Evolutionary conservation across 2,888 invertebrate genomes (phyloP).

Genomic region (Chironomus tentans): DNA sequence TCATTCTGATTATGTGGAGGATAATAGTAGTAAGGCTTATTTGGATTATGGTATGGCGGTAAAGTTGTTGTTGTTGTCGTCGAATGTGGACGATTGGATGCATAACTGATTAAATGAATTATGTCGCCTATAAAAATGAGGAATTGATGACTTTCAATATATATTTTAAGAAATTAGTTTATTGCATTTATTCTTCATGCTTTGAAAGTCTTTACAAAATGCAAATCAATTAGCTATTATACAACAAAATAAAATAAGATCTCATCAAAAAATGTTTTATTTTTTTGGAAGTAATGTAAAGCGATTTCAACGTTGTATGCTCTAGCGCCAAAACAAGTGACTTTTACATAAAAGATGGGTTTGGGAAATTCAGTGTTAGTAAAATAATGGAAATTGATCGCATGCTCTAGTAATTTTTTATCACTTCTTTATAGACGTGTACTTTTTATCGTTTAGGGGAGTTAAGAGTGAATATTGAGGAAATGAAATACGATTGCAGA

Average conservation of each 20-base stretch:
- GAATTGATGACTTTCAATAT: not conserved
- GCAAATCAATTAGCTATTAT: constrained; percentile 12
- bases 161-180: not conserved
- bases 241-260: not conserved
- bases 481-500: not conserved
- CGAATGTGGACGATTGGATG: constrained; percentile 27
- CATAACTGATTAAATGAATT: constrained; percentile 43
- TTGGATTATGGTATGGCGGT: constrained; percentile 8
- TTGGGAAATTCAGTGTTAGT: not conserved
- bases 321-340: not conserved
- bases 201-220: not conserved
- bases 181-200: not conserved
- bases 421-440: not conserved
- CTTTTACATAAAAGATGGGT: constrained; percentile 21
- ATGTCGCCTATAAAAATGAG: constrained; percentile 40
- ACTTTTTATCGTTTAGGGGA: too few species aligned
- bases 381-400: constrained; percentile 4
- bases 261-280: not conserved
- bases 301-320: not conserved
- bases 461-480: too few species aligned
- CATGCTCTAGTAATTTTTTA: constrained; percentile 16
- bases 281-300: too few species aligned
- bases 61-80: constrained; percentile 16
- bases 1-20: not conserved
- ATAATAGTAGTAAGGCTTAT: constrained; percentile 24